A percentile compares a stretch with the other conserved stretches of the same genome.
phyloP scores from a whole-genome alignment of 2,113 vertebrate species.

The Pituophis catenifer region DNA sequence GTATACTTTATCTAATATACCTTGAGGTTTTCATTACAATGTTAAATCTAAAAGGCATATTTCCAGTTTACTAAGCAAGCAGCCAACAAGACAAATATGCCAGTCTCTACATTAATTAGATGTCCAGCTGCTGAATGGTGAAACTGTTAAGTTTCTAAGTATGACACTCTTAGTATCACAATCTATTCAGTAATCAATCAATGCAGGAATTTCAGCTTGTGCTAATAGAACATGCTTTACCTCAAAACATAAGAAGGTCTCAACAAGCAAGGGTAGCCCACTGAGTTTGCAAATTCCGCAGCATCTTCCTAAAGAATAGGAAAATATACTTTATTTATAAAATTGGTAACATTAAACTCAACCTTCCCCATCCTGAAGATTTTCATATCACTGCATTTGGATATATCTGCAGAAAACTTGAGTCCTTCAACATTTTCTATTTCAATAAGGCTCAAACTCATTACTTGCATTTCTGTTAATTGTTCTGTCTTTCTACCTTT shows the following conservation, averaged over 20 bases:
- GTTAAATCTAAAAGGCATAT: neutral
- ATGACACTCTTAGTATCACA: neutral
- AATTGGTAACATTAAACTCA: no score
- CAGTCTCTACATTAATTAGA: neutral
- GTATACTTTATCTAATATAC: neutral
- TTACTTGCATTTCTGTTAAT: neutral
- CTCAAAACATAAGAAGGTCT: constrained; percentile 93
- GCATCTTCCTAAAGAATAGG: constrained; percentile 82
- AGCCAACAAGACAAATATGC: neutral
- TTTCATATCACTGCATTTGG: neutral
- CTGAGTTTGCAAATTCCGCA: constrained; percentile 80
- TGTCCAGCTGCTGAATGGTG: neutral
- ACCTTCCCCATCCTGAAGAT: neutral
- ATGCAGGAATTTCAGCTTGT: accelerated
- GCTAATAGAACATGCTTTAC: constrained; percentile 63
- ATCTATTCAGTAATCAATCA: neutral
- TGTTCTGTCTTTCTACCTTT: neutral
- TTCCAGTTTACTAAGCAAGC: neutral
- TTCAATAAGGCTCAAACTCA: neutral
- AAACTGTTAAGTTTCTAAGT: neutral
- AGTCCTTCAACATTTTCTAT: neutral
- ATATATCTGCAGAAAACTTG: neutral
- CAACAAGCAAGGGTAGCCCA: constrained; percentile 89
- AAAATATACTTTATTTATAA: constrained; percentile 13
- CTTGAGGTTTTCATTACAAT: neutral